These are phyloP conservation scores for Spinus pinus DNA, from an alignment of 2,797 vertebrate genomes.

Conservation along the genomic window DNA sequence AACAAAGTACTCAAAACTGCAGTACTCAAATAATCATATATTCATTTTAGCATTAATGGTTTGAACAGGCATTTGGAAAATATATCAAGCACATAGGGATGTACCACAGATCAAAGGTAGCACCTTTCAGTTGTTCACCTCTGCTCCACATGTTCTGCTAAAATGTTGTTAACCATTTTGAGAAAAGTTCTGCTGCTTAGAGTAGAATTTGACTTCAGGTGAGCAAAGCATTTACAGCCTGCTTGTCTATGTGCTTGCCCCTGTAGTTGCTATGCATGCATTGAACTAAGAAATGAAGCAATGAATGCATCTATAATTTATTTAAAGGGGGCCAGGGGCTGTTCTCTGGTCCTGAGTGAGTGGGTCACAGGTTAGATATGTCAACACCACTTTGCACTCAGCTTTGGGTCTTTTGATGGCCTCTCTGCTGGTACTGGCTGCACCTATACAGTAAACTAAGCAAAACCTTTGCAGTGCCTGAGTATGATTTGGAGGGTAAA, in stretches of 20 bases:
- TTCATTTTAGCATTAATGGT: not conserved
- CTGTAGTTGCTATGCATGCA: not conserved
- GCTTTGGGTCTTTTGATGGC: not conserved
- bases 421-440: not conserved
- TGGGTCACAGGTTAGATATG: fast-evolving
- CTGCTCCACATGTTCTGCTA: not conserved
- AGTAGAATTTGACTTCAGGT: not conserved
- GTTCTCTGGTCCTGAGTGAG: not conserved
- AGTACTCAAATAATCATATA: not conserved
- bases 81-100: not conserved
- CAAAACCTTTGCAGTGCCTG: not conserved
- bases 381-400: not conserved
- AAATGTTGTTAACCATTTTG: not conserved
- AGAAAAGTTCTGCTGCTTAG: not conserved
- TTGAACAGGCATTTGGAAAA: not conserved
- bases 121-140: not conserved
- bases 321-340: not conserved
- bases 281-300: not conserved
- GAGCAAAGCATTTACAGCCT: not conserved
- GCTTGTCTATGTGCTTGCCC: not conserved
- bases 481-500: not conserved
- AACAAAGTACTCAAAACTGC: not conserved
- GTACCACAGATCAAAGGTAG: not conserved
- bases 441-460: not conserved
- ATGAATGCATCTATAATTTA: not conserved